Percentiles rank a stretch among this genome's conserved stretches.
phyloP scores from a whole-genome alignment of 2,113 vertebrate species.

The Cinclus mexicanus region DNA sequence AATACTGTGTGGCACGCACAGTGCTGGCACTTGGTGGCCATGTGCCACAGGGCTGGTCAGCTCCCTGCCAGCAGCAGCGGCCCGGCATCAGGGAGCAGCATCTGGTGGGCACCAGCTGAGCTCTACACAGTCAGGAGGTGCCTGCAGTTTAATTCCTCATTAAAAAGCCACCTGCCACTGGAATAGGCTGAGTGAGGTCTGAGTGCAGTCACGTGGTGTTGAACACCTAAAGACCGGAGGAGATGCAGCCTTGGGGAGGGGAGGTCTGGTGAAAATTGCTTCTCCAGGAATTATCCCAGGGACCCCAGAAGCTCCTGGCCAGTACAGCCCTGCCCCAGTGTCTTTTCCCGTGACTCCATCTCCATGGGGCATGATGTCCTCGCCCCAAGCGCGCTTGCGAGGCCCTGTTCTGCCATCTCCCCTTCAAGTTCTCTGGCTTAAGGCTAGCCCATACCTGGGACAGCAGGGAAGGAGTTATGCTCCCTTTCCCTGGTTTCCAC shows the following conservation, averaged over 20 bases:
- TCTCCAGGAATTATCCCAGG: background rate
- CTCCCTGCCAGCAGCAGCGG: fast-evolving
- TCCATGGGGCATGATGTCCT: fast-evolving
- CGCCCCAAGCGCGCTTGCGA: fast-evolving
- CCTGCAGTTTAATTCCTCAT: background rate
- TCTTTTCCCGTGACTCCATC: background rate
- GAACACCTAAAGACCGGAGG: background rate
- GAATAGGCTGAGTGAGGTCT: background rate
- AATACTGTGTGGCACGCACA: fast-evolving
- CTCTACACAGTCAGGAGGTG: fast-evolving
- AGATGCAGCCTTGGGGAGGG: background rate
- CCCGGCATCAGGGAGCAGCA: background rate
- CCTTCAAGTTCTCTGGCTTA: fast-evolving
- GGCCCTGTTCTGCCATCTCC: background rate
- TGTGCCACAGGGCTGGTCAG: fast-evolving
- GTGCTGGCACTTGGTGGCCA: background rate
- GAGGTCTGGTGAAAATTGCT: background rate
- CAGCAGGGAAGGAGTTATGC: background rate
- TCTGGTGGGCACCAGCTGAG: background rate
- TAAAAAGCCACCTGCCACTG: background rate
- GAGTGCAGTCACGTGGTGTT: fast-evolving
- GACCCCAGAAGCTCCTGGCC: background rate
- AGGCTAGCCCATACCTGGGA: background rate
- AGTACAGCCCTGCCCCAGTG: no score
- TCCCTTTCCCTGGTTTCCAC: background rate